These are phyloP conservation scores for Shinisaurus crocodilurus DNA, from an alignment of 2,113 vertebrate species.

Conservation along the genomic window DNA sequence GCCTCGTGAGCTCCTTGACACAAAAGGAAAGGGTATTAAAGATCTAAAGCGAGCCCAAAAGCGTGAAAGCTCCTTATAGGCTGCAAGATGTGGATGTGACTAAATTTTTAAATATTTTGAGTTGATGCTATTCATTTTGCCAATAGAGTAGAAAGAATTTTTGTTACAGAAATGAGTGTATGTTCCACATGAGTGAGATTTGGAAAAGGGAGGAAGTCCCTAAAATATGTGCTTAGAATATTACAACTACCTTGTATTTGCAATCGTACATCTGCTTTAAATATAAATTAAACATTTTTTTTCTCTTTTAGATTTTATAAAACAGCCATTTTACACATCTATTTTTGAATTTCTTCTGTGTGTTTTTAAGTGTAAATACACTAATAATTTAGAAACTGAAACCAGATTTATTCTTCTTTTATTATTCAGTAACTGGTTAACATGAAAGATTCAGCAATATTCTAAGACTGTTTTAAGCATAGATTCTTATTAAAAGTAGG, in stretches of 20 bases:
- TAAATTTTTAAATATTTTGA: constrained; percentile 98
- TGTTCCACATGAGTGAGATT: constrained; percentile 87
- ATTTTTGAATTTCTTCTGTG: constrained; percentile 47
- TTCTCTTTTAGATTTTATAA: constrained; percentile 31
- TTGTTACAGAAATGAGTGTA: constrained; percentile 91
- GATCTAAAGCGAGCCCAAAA: constrained; percentile 99
- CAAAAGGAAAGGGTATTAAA: constrained; percentile 99
- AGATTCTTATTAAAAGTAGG: constrained; percentile 78
- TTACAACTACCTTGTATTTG: constrained; percentile 78
- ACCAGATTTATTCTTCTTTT: constrained; percentile 22
- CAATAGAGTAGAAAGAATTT: constrained; percentile 89
- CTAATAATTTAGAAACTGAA: constrained; percentile 49
- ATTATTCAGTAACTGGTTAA: constrained; percentile 61
- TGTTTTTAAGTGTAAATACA: constrained; percentile 62
- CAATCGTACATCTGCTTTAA: constrained; percentile 77
- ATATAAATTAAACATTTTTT: constrained; percentile 74
- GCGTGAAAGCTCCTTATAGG: constrained; percentile 99
- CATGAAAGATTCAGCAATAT: constrained; percentile 74
- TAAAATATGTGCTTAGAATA: constrained; percentile 88
- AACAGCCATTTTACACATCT: constrained; percentile 51
- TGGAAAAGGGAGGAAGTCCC: constrained; percentile 88
- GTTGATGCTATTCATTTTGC: constrained; percentile 91
- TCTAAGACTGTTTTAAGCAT: constrained; percentile 76
- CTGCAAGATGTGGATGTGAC: constrained; percentile 97
- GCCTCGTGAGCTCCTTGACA: constrained; percentile 99